A percentile compares a stretch with the other conserved stretches of the same genome.
Evolutionary conservation across 2,113 vertebrate genomes (phyloP).

Genomic region (Pedionomus torquatus): DNA sequence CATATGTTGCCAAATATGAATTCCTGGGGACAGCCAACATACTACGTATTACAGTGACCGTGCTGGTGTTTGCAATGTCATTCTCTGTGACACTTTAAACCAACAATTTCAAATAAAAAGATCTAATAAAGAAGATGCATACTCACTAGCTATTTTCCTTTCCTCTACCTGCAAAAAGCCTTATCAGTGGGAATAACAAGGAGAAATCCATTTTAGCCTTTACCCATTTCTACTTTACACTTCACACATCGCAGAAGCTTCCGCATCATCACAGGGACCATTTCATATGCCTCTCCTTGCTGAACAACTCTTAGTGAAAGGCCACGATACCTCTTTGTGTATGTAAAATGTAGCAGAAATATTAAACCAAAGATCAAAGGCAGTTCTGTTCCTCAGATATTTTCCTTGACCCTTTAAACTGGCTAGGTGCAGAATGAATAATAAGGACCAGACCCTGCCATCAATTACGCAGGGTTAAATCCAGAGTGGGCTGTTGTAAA

Average conservation of each 20-base stretch:
- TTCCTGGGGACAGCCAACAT: not conserved
- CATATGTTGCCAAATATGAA: not conserved
- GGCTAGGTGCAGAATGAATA: conserved; percentile 35
- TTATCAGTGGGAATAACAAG: not conserved
- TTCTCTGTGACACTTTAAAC: not conserved
- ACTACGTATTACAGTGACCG: not conserved
- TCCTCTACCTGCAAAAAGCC: not conserved
- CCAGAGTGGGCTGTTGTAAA: conserved; percentile 9
- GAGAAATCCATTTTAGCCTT: not conserved
- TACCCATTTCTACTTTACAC: not conserved
- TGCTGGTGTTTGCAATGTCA: not conserved
- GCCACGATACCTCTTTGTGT: not conserved
- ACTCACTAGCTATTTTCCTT: not conserved
- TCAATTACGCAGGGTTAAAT: not conserved
- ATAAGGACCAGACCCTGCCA: conserved; percentile 46
- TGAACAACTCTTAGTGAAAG: not conserved
- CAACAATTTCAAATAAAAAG: not conserved
- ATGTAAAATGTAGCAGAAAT: conserved; percentile 27
- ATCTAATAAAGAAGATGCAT: rapidly evolving
- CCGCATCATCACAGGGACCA: not conserved
- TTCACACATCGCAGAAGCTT: not conserved
- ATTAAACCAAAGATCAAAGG: conserved; percentile 61
- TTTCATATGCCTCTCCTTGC: not conserved
- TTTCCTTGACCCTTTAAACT: conserved; percentile 55
- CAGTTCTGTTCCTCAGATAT: conserved; percentile 38